Base-by-base conservation (phyloP, 2,797 vertebrate species). In the Sebastes hopkinsi region DNA sequence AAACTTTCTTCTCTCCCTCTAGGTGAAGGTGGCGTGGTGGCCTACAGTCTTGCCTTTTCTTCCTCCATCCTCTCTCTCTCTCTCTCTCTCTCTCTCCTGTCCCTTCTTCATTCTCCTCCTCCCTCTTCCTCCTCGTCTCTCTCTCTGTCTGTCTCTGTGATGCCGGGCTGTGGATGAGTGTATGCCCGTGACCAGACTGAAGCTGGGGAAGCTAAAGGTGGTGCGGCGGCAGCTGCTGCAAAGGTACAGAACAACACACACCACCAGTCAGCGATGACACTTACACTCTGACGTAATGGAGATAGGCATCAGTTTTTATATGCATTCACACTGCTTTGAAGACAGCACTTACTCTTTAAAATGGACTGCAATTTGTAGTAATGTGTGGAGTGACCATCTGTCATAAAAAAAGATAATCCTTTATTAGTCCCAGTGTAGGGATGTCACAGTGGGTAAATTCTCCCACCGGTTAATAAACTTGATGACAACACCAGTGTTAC, bases 191-290 rank as follows among this genome's bases (percentile, higher is more conserved):
- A 95, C 95, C 94, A 96, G 86, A 91, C 88, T 95, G 75, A 96
- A 95, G 81, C 94, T 96, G 94, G 96, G 96, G 92, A 97, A 96
- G 91, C 76, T 97, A 94, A 97, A 97, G 92, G 96, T 96, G 88
- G 95, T 96, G 56, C 95, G 96, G 59, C 92, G 94, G 81, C 94
- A 67, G 92, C 89, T 97, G 91, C 95, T 96, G 62, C 97, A 97
- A 92, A 92, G 93, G 90, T 96, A 94, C 46, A 74, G 3, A 74
- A 13, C 65, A 46, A 12, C 38, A 20, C 60, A 25, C 55, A 52
- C 62, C 13, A 11, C 14, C 8, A 4, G 32, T 9, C 27, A 18
- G 18, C 16, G 18, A 14, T 27, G 8, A 25, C 5, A 8, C n/a
- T 8, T 6, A 58, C 59, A 72, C 11, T 16, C 2, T 22, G 10